Conservation (phyloP, 2,888 invertebrate genomes). For the Nymphalis urticae region DNA sequence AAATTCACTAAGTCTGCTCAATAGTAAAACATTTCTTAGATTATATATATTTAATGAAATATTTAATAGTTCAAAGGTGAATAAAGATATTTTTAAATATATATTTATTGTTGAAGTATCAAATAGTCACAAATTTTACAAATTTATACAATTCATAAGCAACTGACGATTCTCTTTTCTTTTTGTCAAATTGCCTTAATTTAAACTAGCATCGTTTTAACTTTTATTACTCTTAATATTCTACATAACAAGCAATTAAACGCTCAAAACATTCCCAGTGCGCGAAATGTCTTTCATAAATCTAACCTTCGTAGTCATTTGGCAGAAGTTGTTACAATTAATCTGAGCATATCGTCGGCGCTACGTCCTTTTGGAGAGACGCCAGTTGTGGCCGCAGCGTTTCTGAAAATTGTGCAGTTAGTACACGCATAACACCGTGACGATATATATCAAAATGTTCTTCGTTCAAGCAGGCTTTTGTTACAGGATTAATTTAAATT, state of each 20-base stretch:
- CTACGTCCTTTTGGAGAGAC: slow-evolving; percentile 54
- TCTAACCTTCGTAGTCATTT: slow-evolving; percentile 51
- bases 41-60: no score
- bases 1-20: no score
- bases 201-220: neutral
- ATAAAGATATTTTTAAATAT: no score
- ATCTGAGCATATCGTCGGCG: slow-evolving; percentile 61
- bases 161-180: neutral
- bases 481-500: no score
- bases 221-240: slow-evolving; percentile 7
- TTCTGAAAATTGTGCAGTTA: slow-evolving; percentile 24
- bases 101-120: neutral
- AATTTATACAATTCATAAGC: neutral
- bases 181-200: neutral
- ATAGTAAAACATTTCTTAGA: no score
- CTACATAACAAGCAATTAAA: slow-evolving; percentile 13
- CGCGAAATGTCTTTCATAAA: slow-evolving; percentile 32
- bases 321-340: slow-evolving; percentile 74
- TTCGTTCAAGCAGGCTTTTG: no score
- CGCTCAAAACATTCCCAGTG: neutral
- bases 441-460: slow-evolving; percentile 1
- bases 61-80: no score
- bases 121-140: neutral
- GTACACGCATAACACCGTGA: slow-evolving; percentile 19
- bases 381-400: slow-evolving; percentile 48